Percentiles rank a stretch among this genome's conserved stretches.
Conservation (phyloP, 2,888 invertebrate species). For the Drosophila maculinotata region DNA sequence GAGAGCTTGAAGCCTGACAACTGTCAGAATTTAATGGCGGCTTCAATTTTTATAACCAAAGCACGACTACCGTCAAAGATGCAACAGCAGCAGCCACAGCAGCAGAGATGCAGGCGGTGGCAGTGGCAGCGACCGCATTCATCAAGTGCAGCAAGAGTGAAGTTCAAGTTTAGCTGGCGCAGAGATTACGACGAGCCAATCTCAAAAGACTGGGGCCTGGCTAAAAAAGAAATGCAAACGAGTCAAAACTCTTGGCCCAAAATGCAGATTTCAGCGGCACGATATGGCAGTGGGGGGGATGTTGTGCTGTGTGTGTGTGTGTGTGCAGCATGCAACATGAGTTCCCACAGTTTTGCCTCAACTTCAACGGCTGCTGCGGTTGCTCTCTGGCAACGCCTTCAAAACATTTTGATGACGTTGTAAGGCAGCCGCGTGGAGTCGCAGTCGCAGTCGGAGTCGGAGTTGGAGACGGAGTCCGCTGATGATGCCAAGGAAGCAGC, state of each 20-base stretch:
- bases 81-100: constrained; percentile 19
- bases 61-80: constrained; percentile 77
- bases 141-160: constrained; percentile 51
- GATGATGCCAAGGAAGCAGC: constrained; percentile 47
- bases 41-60: constrained; percentile 80
- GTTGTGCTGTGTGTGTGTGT: constrained; percentile 22
- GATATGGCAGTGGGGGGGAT: constrained; percentile 50
- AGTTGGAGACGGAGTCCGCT: no score
- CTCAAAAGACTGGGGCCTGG: constrained; percentile 35
- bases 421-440: constrained; percentile 72
- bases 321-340: constrained; percentile 77
- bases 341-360: constrained; percentile 76
- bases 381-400: constrained; percentile 79
- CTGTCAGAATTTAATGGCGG: constrained; percentile 82
- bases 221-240: constrained; percentile 71
- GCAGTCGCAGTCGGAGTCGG: constrained; percentile 25
- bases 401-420: constrained; percentile 78
- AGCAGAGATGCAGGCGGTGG: constrained; percentile 2
- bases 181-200: constrained; percentile 72
- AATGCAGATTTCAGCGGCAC: constrained; percentile 80
- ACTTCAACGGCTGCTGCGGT: constrained; percentile 61
- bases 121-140: constrained; percentile 26
- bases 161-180: constrained; percentile 56
- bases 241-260: constrained; percentile 53
- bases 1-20: no score